Evolutionary conservation across 2,888 invertebrate genomes (phyloP).

Genomic region (Augochlorella aurata): DNA sequence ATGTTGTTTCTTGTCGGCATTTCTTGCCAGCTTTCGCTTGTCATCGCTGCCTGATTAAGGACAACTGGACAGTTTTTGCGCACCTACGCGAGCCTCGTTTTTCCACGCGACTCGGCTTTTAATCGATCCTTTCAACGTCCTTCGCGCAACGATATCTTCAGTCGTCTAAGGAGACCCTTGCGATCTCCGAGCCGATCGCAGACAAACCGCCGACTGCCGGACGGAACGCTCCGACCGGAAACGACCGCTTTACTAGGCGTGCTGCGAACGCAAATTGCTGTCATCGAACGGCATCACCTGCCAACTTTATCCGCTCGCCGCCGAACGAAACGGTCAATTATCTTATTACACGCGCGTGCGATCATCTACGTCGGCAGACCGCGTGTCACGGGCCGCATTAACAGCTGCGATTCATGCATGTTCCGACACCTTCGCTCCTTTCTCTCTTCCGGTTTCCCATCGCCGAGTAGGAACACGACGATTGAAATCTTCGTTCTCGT

Average conservation of each 20-base stretch:
- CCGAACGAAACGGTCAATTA: slow-evolving; percentile 65
- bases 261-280: slow-evolving; percentile 62
- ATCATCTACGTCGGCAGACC: slow-evolving; percentile 23
- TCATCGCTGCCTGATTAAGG: background rate
- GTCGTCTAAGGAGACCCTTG: background rate
- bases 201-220: background rate
- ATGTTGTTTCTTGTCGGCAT: background rate
- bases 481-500: background rate
- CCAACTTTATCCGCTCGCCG: slow-evolving; percentile 48
- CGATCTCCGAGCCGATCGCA: slow-evolving; percentile 21
- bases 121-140: slow-evolving; percentile 8
- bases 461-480: background rate
- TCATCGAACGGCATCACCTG: slow-evolving; percentile 60
- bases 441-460: background rate
- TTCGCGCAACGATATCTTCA: background rate
- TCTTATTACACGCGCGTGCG: slow-evolving; percentile 57
- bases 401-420: slow-evolving; percentile 14
- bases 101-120: background rate
- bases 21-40: background rate
- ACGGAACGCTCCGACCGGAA: slow-evolving; percentile 52
- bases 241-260: slow-evolving; percentile 64
- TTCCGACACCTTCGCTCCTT: background rate
- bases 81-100: background rate
- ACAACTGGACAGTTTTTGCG: background rate
- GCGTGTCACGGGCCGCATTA: slow-evolving; percentile 27